Evolutionary conservation across 2,888 invertebrate species (phyloP), one percentile per base, ranked within the genome.

Genomic region (Alloscopus bannaensis): DNA sequence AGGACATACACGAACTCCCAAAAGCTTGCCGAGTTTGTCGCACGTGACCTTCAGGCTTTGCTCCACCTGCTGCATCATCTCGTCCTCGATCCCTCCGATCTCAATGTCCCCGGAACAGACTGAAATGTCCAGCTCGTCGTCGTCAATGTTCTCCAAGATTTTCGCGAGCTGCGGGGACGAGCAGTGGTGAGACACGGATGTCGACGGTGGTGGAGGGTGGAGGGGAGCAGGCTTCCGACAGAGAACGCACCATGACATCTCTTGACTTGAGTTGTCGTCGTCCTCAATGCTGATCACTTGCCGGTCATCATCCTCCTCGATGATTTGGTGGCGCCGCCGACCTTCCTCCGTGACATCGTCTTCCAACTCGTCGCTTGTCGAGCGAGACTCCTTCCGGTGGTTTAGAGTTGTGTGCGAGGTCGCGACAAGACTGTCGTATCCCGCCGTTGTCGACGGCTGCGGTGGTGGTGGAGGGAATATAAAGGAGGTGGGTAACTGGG

Each of bases 101-200:
- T 85, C 85, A 57, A 85, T 85, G 57, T 85, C 85, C 3, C 81
- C 85, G n/a, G 85, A 85, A 3, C 84, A 84, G 1, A 84, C 83
- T 3, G 83, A 79, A 24, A 85, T 82, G 28, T 85, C 85, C 47
- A 85, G 36, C 50, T 85, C 85, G 60, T 83, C 83, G 3, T 83
- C 81, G 6, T 82, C 83, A 26, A 85, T 84, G 13, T 84, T 82
- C 2, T 81, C 83, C n/a, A 85, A 55, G 16, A 84, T 85, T 59
- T 82, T 81, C 20, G 62, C 79, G 8, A 84, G 62, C 45, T 82
- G 82, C 0, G 82, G 81, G 0, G 81, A 81, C 0, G 81, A 55
- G 29, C 66, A 42, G 24, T 66, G 28, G 11, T 78, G 59, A 26
- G 82, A 65, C 20, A 76, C 73, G 4, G 72, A 24, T 2, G 50